A percentile compares a stretch with the other conserved stretches of the same genome.
phyloP scores from a whole-genome alignment of 2,113 vertebrate genomes.

The Terrapene triunguis region DNA sequence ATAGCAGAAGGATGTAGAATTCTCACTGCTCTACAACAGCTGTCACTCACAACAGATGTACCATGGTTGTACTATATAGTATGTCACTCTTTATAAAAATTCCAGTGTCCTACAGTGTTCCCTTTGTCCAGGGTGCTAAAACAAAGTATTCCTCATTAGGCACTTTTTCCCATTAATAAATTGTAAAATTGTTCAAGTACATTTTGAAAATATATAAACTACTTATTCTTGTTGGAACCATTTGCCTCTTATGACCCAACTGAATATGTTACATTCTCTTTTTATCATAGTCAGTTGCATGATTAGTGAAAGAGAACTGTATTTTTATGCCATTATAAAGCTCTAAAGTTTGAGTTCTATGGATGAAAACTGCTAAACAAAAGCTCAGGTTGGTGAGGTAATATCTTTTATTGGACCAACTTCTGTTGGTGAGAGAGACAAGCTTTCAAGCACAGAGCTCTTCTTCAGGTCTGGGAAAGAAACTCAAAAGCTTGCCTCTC shows the following conservation, averaged over 20 bases:
- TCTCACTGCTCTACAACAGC: slow-evolving; percentile 52
- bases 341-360: not conserved
- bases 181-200: not conserved
- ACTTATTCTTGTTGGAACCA: not conserved
- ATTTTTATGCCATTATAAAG: not conserved
- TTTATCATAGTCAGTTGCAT: not conserved
- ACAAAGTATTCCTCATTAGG: slow-evolving; percentile 32
- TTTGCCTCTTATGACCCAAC: not conserved
- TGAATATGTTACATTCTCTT: not conserved
- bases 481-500: not conserved
- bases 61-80: rapidly evolving
- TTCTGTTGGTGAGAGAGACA: not conserved
- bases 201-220: not conserved
- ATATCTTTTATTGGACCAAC: not conserved
- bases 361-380: not conserved
- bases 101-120: slow-evolving; percentile 51
- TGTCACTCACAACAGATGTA: slow-evolving; percentile 61
- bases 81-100: slow-evolving; percentile 63
- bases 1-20: not conserved
- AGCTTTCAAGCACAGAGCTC: not conserved
- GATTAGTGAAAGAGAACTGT: not conserved
- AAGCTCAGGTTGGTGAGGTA: not conserved
- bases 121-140: slow-evolving; percentile 54
- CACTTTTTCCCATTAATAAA: not conserved
- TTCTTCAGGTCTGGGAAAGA: not conserved